Evolutionary conservation across 2,113 vertebrate species (phyloP).

Genomic region (Poecile atricapillus): DNA sequence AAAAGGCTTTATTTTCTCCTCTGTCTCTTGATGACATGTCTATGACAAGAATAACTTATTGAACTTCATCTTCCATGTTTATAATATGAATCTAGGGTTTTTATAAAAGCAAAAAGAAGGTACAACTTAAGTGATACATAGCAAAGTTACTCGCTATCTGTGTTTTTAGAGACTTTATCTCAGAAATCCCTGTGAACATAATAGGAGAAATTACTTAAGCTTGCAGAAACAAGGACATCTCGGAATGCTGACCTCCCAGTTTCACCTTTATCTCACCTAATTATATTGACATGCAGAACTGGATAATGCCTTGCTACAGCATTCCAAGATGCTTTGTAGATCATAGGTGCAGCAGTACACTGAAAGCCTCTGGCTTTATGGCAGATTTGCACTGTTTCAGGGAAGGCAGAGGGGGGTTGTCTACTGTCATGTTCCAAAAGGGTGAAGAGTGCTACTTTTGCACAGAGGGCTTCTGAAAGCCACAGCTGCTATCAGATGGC

Average conservation of each 20-base stretch:
- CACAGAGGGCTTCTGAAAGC: background rate
- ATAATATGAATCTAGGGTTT: slow-evolving; percentile 49
- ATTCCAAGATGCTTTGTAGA: background rate
- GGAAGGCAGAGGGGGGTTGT: background rate
- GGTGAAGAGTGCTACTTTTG: background rate
- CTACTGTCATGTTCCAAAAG: background rate
- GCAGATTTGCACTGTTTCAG: background rate
- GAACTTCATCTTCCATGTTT: slow-evolving; percentile 51
- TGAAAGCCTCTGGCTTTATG: background rate
- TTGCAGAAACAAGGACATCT: slow-evolving; percentile 54
- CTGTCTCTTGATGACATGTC: slow-evolving; percentile 22
- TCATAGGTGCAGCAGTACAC: background rate
- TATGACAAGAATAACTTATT: slow-evolving; percentile 36
- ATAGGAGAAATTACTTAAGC: slow-evolving; percentile 61
- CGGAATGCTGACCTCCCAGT: background rate
- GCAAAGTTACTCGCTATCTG: slow-evolving; percentile 23
- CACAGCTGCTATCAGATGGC: background rate
- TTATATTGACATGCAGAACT: slow-evolving; percentile 5
- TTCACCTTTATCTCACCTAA: slow-evolving; percentile 53
- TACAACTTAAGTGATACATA: slow-evolving; percentile 30
- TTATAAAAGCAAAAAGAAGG: slow-evolving; percentile 29
- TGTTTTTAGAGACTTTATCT: slow-evolving; percentile 67
- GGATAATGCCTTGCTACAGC: background rate
- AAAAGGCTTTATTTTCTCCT: slow-evolving; percentile 48
- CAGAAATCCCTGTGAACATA: slow-evolving; percentile 56